Evolutionary conservation across 2,797 vertebrate genomes (phyloP).

Genomic region (Gallinago stenura): DNA sequence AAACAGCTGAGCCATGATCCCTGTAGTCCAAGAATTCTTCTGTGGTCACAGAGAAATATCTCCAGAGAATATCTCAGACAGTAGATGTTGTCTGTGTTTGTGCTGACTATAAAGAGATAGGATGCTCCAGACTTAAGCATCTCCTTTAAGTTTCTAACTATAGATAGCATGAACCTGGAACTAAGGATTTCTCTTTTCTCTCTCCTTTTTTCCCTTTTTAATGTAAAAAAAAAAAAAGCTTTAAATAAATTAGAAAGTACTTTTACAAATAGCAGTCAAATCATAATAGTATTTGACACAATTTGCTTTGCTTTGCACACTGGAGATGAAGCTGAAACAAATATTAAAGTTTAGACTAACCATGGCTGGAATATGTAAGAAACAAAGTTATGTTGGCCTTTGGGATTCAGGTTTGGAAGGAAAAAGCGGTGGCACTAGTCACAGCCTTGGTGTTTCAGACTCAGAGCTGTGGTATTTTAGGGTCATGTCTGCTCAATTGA

Average conservation of each 20-base stretch:
- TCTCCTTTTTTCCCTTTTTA: rapidly evolving
- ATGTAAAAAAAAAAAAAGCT: not conserved
- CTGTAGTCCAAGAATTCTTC: not conserved
- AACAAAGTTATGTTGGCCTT: not conserved
- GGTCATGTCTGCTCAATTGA: not conserved
- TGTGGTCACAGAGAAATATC: not conserved
- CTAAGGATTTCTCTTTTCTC: not conserved
- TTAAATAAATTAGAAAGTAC: not conserved
- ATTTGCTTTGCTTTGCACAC: not conserved
- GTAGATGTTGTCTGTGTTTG: not conserved
- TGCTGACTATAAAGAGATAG: not conserved
- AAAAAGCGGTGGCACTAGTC: not conserved
- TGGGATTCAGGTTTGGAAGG: not conserved
- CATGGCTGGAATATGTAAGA: not conserved
- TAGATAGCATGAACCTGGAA: not conserved
- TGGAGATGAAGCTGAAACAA: not conserved
- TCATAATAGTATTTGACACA: not conserved
- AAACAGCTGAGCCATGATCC: not conserved
- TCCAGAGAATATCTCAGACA: not conserved
- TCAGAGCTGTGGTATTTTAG: not conserved
- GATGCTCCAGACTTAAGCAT: not conserved
- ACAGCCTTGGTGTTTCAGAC: not conserved
- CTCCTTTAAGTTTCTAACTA: not conserved
- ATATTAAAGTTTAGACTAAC: not conserved
- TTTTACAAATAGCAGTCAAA: not conserved